Conservation (phyloP, 2,797 vertebrate genomes). For the Molossus alvarezi region DNA sequence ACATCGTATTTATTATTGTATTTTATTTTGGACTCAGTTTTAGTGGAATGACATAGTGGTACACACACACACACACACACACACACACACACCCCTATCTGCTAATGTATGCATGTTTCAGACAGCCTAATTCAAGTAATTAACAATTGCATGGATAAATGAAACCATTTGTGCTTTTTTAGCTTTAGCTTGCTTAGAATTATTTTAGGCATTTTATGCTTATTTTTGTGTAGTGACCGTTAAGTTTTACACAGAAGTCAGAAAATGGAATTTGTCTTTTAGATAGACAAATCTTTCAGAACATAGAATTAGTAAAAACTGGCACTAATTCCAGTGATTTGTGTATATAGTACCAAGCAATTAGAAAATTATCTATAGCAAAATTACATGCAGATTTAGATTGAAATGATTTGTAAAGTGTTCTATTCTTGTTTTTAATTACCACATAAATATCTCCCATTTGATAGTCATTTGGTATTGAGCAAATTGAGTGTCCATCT, state of each 20-base stretch:
- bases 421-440: background rate
- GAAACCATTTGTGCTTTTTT: background rate
- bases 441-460: background rate
- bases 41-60: background rate
- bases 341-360: background rate
- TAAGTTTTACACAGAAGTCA: background rate
- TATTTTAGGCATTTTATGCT: background rate
- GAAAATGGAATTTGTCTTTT: background rate
- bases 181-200: conserved; percentile 9
- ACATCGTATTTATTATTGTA: background rate
- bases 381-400: conserved; percentile 55
- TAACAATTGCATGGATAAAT: background rate
- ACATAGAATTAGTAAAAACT: background rate
- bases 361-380: background rate
- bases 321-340: background rate
- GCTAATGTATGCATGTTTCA: background rate
- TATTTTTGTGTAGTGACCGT: background rate
- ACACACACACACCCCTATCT: background rate
- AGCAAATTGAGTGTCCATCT: background rate
- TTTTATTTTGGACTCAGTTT: conserved; percentile 3
- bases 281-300: background rate
- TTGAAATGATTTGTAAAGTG: background rate
- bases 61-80: background rate
- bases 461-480: background rate
- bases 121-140: background rate